Evolutionary conservation across 2,113 vertebrate genomes (phyloP).

Genomic region (Barbus barbus): DNA sequence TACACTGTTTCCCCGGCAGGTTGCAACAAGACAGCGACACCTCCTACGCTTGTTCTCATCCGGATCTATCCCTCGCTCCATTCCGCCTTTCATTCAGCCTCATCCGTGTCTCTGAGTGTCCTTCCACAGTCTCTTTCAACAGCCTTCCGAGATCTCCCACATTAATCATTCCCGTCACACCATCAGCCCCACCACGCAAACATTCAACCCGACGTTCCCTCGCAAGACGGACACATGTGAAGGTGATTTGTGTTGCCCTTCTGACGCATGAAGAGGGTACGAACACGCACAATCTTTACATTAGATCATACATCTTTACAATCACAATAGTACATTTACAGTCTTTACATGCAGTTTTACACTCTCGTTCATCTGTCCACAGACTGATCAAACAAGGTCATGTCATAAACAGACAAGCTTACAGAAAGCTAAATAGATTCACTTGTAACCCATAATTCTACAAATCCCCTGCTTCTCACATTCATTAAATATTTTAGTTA

Average conservation of each 20-base stretch:
- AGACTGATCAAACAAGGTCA: not conserved
- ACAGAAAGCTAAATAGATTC: not conserved
- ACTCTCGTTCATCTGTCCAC: not conserved
- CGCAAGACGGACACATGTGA: not conserved
- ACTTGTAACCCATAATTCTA: not conserved
- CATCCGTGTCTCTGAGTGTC: not conserved
- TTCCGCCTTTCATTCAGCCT: no score
- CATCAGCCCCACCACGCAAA: not conserved
- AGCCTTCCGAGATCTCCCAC: not conserved
- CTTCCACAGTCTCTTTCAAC: not conserved
- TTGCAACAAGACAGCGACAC: slow-evolving; percentile 23
- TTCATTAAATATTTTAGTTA: not conserved
- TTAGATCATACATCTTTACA: no score
- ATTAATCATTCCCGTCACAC: slow-evolving; percentile 7
- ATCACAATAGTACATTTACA: no score
- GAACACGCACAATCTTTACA: not conserved
- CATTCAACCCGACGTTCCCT: not conserved
- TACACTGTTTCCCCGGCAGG: slow-evolving; percentile 19
- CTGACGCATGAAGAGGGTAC: not conserved
- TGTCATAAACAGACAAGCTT: not conserved
- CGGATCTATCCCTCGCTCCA: not conserved
- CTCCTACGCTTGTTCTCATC: slow-evolving; percentile 10
- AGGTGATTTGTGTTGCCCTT: not conserved
- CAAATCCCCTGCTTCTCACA: not conserved
- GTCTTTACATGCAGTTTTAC: not conserved